Conservation (phyloP, 2,113 vertebrate genomes). For the Cavia porcellus region DNA sequence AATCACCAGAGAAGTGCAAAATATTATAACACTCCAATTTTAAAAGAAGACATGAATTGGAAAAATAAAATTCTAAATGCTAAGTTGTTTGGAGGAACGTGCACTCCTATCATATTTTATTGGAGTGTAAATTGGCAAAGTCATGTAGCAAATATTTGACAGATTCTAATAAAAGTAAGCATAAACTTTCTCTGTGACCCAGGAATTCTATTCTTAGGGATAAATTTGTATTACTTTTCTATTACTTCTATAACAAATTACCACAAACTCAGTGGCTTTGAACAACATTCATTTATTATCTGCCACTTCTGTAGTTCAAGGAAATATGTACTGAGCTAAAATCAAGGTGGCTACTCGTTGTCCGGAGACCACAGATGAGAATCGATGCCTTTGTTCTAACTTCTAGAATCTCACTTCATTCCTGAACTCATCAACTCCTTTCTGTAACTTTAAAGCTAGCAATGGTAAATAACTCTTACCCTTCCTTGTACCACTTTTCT, state of each 20-base stretch:
- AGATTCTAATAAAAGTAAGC: neutral
- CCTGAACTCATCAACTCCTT: neutral
- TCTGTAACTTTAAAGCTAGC: neutral
- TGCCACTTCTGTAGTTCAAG: neutral
- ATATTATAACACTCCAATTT: neutral
- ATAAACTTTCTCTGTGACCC: neutral
- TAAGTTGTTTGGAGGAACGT: neutral
- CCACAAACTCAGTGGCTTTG: neutral
- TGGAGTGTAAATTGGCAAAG: neutral
- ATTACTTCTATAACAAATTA: neutral
- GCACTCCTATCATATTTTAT: neutral
- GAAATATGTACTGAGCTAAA: neutral
- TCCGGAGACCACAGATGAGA: neutral
- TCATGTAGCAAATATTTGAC: neutral
- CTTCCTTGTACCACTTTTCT: neutral
- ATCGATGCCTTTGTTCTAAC: no score
- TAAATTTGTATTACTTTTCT: neutral
- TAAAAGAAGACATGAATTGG: neutral
- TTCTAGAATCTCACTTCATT: neutral
- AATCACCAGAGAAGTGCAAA: neutral
- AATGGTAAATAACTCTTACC: neutral
- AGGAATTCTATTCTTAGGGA: neutral
- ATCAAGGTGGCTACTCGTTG: neutral
- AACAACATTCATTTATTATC: neutral
- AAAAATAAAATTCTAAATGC: neutral